Conservation (phyloP, 2,888 invertebrate genomes). For the Petrolisthes manimaculis region DNA sequence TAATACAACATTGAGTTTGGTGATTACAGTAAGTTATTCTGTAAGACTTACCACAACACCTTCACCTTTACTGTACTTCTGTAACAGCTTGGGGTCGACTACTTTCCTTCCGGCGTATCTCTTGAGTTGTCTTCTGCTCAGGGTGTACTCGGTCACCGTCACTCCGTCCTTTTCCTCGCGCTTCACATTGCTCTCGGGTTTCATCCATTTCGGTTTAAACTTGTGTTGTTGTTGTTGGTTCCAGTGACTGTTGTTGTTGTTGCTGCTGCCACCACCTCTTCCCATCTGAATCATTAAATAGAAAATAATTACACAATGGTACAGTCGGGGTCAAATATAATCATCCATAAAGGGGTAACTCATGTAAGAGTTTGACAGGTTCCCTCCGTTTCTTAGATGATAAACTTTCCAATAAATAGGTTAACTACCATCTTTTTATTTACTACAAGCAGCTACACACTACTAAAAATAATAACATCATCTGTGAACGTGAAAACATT, state of each 20-base stretch:
- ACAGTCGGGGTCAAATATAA: too few species aligned
- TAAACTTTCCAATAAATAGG: too few species aligned
- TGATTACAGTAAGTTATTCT: not conserved
- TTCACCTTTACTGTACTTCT: constrained; percentile 52
- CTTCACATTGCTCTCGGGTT: not conserved
- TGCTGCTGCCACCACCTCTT: not conserved
- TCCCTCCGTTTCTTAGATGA: too few species aligned
- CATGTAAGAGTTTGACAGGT: too few species aligned
- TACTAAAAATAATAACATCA: too few species aligned
- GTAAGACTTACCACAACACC: constrained; percentile 39
- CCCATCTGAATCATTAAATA: not conserved
- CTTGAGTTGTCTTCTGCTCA: not conserved
- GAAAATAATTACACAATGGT: not conserved
- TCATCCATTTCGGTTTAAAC: not conserved
- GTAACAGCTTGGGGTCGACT: constrained; percentile 31
- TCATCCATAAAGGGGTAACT: too few species aligned
- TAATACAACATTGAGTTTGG: not conserved
- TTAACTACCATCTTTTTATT: too few species aligned
- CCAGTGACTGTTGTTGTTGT: not conserved
- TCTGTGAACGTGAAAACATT: too few species aligned
- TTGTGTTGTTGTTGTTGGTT: not conserved
- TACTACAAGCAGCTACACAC: too few species aligned
- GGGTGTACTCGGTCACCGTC: constrained; percentile 1
- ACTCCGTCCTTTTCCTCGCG: constrained; percentile 13
- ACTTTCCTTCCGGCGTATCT: constrained; percentile 41